Evolutionary conservation across 1,140 invertebrate species (phyloP).

Genomic region (Delia radicum): DNA sequence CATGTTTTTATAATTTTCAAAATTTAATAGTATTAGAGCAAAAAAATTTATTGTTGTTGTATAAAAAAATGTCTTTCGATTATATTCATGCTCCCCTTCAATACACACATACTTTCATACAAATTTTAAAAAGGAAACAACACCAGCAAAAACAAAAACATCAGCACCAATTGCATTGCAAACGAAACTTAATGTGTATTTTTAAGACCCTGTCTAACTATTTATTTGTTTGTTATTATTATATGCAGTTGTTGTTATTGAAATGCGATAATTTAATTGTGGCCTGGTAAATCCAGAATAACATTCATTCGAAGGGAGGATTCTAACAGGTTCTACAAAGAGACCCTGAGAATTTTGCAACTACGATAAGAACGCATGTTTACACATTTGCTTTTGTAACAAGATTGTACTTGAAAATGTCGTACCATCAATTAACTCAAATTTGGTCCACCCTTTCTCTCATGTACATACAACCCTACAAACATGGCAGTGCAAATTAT

Average conservation of each 20-base stretch:
- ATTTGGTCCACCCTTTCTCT: not conserved
- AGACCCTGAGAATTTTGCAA: not conserved
- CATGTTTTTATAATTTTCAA: too few relatives aligned
- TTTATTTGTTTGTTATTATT: conserved; percentile 2
- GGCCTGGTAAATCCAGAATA: not conserved
- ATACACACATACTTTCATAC: too few relatives aligned
- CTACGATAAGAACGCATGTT: not conserved
- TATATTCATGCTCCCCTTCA: too few relatives aligned
- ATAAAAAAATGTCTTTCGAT: too few relatives aligned
- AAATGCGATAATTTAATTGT: conserved; percentile 24
- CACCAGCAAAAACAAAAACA: too few relatives aligned
- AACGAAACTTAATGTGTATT: too few relatives aligned
- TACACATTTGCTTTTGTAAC: not conserved
- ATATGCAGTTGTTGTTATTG: conserved; percentile 4
- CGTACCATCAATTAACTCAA: not conserved
- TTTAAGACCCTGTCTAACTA: not conserved
- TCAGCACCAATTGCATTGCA: too few relatives aligned
- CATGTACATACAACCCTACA: not conserved
- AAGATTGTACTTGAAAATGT: conserved; percentile 15
- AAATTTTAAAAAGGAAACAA: too few relatives aligned
- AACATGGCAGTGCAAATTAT: too few relatives aligned
- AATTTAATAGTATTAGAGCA: too few relatives aligned
- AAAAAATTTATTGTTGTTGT: too few relatives aligned
- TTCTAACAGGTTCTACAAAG: not conserved
- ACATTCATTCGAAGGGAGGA: not conserved